Evolutionary conservation across 2,113 vertebrate genomes (phyloP).

Genomic region (Proterorhinus semilunaris): DNA sequence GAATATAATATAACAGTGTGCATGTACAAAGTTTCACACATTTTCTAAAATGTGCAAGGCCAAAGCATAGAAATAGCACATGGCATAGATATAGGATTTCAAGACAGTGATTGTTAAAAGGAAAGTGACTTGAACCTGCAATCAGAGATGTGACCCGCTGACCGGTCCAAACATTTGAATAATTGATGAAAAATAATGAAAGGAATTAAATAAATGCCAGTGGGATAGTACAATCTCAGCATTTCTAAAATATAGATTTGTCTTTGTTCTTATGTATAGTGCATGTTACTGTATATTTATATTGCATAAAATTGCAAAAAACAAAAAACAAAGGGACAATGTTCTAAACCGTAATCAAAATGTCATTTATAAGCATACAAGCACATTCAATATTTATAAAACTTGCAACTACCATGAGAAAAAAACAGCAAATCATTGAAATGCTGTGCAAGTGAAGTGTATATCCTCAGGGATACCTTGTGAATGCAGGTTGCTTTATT

Average conservation of each 20-base stretch:
- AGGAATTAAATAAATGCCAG: no score
- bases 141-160: not conserved
- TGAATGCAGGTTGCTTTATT: conserved; percentile 3
- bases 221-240: no score
- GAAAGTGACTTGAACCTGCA: not conserved
- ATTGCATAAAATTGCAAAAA: no score
- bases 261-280: no score
- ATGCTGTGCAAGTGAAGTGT: not conserved
- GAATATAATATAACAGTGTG: not conserved
- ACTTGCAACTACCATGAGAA: not conserved
- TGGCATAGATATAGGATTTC: not conserved
- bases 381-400: not conserved
- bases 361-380: not conserved
- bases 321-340: no score
- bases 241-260: no score
- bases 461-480: not conserved
- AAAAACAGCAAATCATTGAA: not conserved
- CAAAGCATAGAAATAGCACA: not conserved
- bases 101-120: not conserved
- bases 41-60: not conserved
- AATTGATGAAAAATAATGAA: not conserved
- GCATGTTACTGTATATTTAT: no score
- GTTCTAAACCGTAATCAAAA: not conserved
- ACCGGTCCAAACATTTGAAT: not conserved
- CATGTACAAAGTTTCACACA: not conserved